Evolutionary conservation across 2,888 invertebrate genomes (phyloP), one percentile per base, ranked within the genome.

Genomic region (Mechanitis mazaeus): DNA sequence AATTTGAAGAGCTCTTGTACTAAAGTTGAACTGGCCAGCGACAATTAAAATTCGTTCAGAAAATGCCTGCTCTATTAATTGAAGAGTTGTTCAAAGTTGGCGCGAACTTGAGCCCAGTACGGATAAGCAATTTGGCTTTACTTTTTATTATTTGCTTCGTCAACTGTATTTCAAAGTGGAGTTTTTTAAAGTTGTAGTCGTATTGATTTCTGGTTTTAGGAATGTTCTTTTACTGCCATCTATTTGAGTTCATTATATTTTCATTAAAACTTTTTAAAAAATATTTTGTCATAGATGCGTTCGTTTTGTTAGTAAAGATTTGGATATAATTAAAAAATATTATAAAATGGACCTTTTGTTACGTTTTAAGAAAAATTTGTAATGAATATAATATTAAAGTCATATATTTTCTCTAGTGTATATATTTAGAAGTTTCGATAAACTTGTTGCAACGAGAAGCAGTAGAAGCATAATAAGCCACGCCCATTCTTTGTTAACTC

Each of bases 51-150:
- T 69, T 46, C 50, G 57, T 64, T 64, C 64, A 64, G 65, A 68
- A 50, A 50, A 66, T 60, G 70, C 72, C 67, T 67, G 72, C 63
- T 71, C 71, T 64, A 72, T 76, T 76, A 74, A 76, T 78, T 76
- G 75, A 69, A 72, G 66, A 66, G 69, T 65, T 67, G 69, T 72
- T 69, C 57, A 64, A 65, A 74, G 68, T 72, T 73, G 67, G 68
- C 64, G 60, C 58, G 58, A 61, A 60, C 60, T 61, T 61, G 53
- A 54, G 35, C 46, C 50, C 45, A 64, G 56, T 20, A 55, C 60
- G 59, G 45, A 58, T 60, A 56, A 62, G 62, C 59, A 56, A 55
- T 60, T 65, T 65, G 58, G 50, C 56, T 64, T 60, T 60, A 58
- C 55, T 60, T 60, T 62, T 54, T 20, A 20, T 20, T 20, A 20